These are phyloP conservation scores for Leptinotarsa texana DNA, from an alignment of 1,140 invertebrate genomes.

Conservation along the genomic window DNA sequence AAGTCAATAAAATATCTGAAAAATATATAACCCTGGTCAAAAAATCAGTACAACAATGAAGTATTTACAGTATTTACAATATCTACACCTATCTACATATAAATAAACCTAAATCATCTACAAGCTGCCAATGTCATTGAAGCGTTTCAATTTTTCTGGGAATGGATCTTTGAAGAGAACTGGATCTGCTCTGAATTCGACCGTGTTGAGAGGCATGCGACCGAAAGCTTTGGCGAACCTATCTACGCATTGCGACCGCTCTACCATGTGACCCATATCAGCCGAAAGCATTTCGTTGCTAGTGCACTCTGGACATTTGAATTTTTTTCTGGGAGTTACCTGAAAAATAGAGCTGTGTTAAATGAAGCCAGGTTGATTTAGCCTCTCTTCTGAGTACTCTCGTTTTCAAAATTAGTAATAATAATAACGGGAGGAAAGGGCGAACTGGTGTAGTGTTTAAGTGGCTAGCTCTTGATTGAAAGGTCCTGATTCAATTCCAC, in stretches of 20 bases:
- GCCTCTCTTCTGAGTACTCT: too few species aligned
- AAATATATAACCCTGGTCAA: conserved; percentile 40
- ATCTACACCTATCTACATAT: conserved; percentile 25
- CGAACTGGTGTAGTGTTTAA: too few species aligned
- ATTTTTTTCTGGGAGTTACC: conserved; percentile 97
- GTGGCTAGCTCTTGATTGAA: too few species aligned
- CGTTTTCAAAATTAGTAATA: too few species aligned
- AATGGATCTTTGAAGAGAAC: conserved; percentile 90
- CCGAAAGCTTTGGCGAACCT: conserved; percentile 83
- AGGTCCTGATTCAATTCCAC: too few species aligned
- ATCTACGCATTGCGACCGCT: conserved; percentile 90
- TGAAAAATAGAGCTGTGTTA: conserved; percentile 51
- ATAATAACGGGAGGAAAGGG: too few species aligned
- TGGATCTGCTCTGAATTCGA: conserved; percentile 94
- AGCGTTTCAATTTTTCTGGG: conserved; percentile 84
- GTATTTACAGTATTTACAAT: conserved; percentile 31
- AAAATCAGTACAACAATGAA: conserved; percentile 42
- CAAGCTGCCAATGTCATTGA: conserved; percentile 89
- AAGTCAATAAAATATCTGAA: conserved; percentile 34
- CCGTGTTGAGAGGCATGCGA: conserved; percentile 82
- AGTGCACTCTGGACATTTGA: conserved; percentile 93
- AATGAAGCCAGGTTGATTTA: too few species aligned
- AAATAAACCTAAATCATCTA: conserved; percentile 56
- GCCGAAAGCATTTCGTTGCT: conserved; percentile 94
- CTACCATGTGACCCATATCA: conserved; percentile 90